These are phyloP conservation scores for Carduelis carduelis DNA, from an alignment of 2,797 vertebrate species.

Conservation along the genomic window DNA sequence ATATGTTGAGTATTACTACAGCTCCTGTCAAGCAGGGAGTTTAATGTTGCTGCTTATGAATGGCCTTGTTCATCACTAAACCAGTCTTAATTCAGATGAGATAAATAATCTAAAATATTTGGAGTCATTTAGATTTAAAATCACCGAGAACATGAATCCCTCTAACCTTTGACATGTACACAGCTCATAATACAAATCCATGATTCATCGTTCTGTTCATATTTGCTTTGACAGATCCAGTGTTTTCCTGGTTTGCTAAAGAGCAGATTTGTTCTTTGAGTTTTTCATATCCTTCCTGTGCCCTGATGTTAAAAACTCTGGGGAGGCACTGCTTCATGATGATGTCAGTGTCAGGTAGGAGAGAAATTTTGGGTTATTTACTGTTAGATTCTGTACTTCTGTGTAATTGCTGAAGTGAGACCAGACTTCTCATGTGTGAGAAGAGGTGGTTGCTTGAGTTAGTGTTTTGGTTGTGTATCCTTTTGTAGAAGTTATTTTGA, in stretches of 20 bases:
- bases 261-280: background rate
- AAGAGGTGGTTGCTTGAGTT: conserved; percentile 9
- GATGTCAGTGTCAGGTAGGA: background rate
- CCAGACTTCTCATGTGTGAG: background rate
- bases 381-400: background rate
- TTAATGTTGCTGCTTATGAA: background rate
- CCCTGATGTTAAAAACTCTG: background rate
- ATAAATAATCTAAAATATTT: background rate
- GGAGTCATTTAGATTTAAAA: background rate
- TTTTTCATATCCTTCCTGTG: background rate
- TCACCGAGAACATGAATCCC: background rate
- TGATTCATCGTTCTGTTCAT: background rate
- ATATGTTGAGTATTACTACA: background rate
- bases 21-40: background rate
- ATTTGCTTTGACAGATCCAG: background rate
- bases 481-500: background rate
- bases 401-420: background rate
- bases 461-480: background rate
- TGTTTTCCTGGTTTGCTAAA: background rate
- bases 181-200: background rate
- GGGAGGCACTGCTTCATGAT: background rate
- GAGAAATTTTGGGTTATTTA: background rate
- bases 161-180: background rate
- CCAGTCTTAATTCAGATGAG: background rate
- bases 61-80: background rate